These are phyloP conservation scores for Trissolcus basalis DNA, from an alignment of 1,140 invertebrate species.

Conservation along the genomic window DNA sequence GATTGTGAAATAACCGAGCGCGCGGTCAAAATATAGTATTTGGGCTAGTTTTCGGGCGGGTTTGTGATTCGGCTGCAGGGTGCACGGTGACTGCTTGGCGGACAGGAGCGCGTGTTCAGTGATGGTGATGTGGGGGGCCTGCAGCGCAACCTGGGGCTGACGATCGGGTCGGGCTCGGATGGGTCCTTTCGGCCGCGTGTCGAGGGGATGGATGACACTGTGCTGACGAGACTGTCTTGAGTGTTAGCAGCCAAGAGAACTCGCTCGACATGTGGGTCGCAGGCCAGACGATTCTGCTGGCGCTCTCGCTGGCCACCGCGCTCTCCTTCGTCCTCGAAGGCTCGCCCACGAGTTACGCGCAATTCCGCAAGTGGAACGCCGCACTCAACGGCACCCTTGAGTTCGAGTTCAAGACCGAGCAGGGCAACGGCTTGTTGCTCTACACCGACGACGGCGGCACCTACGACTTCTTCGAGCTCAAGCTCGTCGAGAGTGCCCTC, in stretches of 20 bases:
- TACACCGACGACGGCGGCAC: conserved; percentile 96
- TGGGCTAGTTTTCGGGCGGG: not conserved
- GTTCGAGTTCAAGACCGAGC: conserved; percentile 93
- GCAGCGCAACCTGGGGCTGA: not conserved
- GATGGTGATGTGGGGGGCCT: conserved; percentile 2
- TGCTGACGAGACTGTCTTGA: conserved; percentile 2
- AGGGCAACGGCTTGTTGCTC: conserved; percentile 90
- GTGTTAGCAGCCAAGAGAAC: not conserved
- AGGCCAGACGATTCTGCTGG: conserved; percentile 36
- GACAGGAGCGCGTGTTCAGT: conserved; percentile 4
- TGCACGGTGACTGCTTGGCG: too few relatives aligned
- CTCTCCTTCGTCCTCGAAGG: conserved; percentile 86
- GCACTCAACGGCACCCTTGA: conserved; percentile 90
- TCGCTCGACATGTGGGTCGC: conserved; percentile 11
- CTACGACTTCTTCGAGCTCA: conserved; percentile 96
- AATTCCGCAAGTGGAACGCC: conserved; percentile 93
- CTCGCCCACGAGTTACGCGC: conserved; percentile 89
- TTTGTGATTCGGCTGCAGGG: too few relatives aligned
- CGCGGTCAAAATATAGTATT: conserved; percentile 27
- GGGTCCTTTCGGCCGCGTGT: conserved; percentile 4
- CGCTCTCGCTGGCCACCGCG: conserved; percentile 53
- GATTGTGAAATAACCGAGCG: conserved; percentile 68
- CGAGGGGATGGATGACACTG: conserved; percentile 1
- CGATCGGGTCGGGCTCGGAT: too few relatives aligned
- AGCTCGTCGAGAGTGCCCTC: conserved; percentile 92